Evolutionary conservation across 2,113 vertebrate genomes (phyloP), one percentile per base, ranked within the genome.

Genomic region (Maccullochella peelii): DNA sequence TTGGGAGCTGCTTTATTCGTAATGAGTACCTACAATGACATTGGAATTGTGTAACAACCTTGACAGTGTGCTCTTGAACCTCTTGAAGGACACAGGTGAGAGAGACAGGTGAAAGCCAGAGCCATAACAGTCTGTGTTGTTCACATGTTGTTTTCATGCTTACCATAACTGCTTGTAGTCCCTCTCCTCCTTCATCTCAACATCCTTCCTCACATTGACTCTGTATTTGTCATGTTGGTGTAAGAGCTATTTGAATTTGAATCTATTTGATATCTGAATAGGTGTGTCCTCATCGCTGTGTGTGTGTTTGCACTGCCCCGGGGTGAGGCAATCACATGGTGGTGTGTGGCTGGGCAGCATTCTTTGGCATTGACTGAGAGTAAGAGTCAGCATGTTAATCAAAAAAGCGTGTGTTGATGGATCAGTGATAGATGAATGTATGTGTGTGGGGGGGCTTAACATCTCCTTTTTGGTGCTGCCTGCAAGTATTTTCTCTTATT

Each of bases 281-380:
- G 83, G 71, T 58, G 70, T 84, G 84, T 77, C 66, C 27, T 77
- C 47, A 10, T 62, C 21, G 20, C 9, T 15, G n/a, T 50, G 38
- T 77, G 50, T 68, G 67, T 66, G 69, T 80, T 14, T 55, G 33
- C 18, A 18, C 77, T 16, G 33, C 77, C 77, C 68, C 80, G 54
- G 79, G 89, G 88, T 18, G 84, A 89, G 90, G 88, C 82, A 23
- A 33, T 90, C 73, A 25, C 88, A 88, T 77, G 70, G 68, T 73
- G 67, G 84, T 79, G 65, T 86, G 81, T 86, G 74, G 89, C 79
- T 1, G 25, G 78, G 78, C 82, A 16, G 68, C 87, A 92, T 94
- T 93, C 84, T 92, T 87, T 79, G 69, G 49, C 79, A 4, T 54
- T 80, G 65, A 79, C 23, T 55, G 74, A 85, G 54, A 89, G 76